Conservation (phyloP, 53 echinoderm and acorn worm species). For the Astropecten irregularis region DNA sequence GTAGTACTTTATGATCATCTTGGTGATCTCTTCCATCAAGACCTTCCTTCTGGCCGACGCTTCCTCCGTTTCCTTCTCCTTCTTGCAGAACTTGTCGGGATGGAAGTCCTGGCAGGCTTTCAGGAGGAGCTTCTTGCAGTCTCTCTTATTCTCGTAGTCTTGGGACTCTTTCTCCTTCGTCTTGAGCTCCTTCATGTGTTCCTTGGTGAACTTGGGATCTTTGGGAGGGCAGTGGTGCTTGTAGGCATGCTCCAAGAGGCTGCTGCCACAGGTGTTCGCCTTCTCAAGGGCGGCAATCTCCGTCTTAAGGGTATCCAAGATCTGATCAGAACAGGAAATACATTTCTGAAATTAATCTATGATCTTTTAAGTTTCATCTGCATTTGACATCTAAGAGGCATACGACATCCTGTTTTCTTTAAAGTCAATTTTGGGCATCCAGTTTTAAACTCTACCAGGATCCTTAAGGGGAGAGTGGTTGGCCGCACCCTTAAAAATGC, state of each 20-base stretch:
- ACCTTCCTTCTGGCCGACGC: background rate
- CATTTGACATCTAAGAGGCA: no score
- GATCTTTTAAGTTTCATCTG: no score
- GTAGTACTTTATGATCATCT: slow-evolving; percentile 18
- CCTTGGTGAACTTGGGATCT: background rate
- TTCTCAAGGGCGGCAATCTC: background rate
- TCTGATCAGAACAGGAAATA: background rate
- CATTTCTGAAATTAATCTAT: no score
- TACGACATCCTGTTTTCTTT: no score
- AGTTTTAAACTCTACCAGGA: no score
- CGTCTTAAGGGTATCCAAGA: background rate
- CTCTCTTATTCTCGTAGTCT: background rate
- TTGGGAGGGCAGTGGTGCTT: slow-evolving; percentile 20
- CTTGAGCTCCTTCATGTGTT: slow-evolving; percentile 8
- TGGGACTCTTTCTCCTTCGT: background rate
- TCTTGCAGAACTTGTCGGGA: slow-evolving; percentile 14
- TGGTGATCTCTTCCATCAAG: background rate
- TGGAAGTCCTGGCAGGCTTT: slow-evolving; percentile 37
- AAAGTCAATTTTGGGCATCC: no score
- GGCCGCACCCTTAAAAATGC: no score
- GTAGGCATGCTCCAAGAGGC: slow-evolving; percentile 12
- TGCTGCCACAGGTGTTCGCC: background rate
- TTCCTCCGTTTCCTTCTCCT: background rate
- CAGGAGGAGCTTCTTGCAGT: slow-evolving; percentile 16
- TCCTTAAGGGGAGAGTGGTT: no score